Conservation (phyloP, 2,113 vertebrate genomes). For the Ophthalmolycus amberensis region DNA sequence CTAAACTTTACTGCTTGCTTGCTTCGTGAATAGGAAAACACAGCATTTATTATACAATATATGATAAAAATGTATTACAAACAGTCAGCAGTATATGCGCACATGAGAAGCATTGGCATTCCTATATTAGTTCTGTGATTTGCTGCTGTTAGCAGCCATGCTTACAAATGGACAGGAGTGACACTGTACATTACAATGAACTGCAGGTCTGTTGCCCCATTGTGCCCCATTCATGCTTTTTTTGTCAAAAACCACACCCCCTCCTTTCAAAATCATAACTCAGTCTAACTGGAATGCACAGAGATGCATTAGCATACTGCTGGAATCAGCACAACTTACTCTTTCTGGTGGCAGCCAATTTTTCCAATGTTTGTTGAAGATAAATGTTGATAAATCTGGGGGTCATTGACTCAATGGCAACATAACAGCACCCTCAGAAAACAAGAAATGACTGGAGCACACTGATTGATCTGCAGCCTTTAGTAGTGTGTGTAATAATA, state of each 20-base stretch:
- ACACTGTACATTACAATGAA: neutral
- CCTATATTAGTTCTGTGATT: neutral
- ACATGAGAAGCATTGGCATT: neutral
- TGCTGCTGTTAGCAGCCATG: neutral
- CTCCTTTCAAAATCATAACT: neutral
- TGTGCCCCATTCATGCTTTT: neutral
- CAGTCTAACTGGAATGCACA: neutral
- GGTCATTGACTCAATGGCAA: neutral
- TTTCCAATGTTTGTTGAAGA: neutral
- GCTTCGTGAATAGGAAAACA: neutral
- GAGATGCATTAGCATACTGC: neutral
- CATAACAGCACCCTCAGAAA: neutral
- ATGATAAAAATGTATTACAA: neutral
- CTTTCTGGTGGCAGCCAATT: neutral
- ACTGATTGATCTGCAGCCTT: neutral
- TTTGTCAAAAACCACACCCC: neutral
- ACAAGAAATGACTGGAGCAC: neutral
- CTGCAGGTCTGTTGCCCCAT: neutral
- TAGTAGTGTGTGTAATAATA: neutral
- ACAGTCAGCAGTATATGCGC: neutral
- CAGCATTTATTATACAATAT: neutral
- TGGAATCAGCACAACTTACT: neutral
- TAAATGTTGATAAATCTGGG: neutral
- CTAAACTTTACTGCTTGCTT: neutral
- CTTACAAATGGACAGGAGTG: neutral